Evolutionary conservation across 2,113 vertebrate genomes (phyloP).

Genomic region (Arothron firmamentum): DNA sequence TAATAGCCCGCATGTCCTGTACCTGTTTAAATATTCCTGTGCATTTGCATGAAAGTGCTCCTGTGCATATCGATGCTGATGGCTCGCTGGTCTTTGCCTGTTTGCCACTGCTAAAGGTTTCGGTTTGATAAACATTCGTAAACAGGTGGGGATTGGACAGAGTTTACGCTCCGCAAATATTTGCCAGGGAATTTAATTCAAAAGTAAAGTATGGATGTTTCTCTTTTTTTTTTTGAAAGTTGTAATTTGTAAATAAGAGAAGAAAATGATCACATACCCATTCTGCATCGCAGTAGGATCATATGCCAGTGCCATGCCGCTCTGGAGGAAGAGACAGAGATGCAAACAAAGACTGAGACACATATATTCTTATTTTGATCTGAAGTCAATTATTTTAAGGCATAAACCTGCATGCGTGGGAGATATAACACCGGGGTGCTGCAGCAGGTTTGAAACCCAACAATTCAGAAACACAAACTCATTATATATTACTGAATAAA

Average conservation of each 20-base stretch:
- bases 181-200: neutral
- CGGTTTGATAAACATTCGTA: neutral
- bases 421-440: too few species aligned
- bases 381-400: neutral
- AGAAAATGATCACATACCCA: constrained; percentile 77
- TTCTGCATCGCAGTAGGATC: constrained; percentile 97
- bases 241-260: constrained; percentile 11
- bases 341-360: constrained; percentile 2
- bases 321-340: constrained; percentile 72
- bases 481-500: constrained; percentile 8
- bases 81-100: constrained; percentile 2
- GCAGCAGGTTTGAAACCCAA: too few species aligned
- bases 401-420: neutral
- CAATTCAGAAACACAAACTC: neutral
- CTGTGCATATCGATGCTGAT: constrained; percentile 9
- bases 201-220: neutral
- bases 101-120: constrained; percentile 3
- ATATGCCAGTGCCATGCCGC: constrained; percentile 95
- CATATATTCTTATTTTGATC: neutral
- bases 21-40: constrained; percentile 1
- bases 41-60: constrained; percentile 33
- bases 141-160: neutral
- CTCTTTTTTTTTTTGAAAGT: neutral
- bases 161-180: neutral
- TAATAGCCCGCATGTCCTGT: neutral